phyloP scores from a whole-genome alignment of 2,888 invertebrate genomes.

The Acanthosepion lycidas region DNA sequence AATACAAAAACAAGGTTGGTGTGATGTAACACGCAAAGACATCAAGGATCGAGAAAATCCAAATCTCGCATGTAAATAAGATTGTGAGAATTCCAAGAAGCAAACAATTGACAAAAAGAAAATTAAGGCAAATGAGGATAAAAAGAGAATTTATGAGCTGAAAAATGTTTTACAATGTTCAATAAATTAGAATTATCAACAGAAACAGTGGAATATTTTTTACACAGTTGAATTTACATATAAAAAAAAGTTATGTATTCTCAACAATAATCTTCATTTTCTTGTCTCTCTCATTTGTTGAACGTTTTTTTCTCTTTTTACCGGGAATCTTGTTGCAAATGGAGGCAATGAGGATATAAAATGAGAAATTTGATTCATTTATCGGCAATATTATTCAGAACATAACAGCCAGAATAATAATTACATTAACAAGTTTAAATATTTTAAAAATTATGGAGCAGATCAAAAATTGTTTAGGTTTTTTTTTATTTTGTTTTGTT shows the following conservation, averaged over 20 bases:
- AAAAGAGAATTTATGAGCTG: conserved; percentile 33
- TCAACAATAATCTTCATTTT: not conserved
- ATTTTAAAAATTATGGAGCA: not conserved
- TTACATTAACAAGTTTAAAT: not conserved
- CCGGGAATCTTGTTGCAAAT: conserved; percentile 16
- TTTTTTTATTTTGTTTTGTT: not conserved
- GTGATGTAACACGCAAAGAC: too few relatives aligned
- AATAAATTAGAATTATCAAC: conserved; percentile 6
- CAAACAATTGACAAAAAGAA: not conserved
- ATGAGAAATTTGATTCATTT: not conserved
- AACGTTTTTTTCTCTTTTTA: not conserved
- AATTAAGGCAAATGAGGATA: not conserved
- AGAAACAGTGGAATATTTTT: not conserved
- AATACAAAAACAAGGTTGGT: too few relatives aligned
- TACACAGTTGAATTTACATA: not conserved
- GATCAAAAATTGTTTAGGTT: not conserved
- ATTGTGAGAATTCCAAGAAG: too few relatives aligned
- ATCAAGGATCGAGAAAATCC: too few relatives aligned
- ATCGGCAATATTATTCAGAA: not conserved
- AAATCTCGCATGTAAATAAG: too few relatives aligned
- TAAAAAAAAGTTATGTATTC: not conserved
- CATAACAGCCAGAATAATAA: not conserved
- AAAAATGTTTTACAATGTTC: not conserved
- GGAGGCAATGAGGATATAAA: conserved; percentile 13
- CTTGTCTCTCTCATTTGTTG: not conserved